Conservation (phyloP, 2,797 vertebrate genomes). For the Chrysocyon brachyurus region DNA sequence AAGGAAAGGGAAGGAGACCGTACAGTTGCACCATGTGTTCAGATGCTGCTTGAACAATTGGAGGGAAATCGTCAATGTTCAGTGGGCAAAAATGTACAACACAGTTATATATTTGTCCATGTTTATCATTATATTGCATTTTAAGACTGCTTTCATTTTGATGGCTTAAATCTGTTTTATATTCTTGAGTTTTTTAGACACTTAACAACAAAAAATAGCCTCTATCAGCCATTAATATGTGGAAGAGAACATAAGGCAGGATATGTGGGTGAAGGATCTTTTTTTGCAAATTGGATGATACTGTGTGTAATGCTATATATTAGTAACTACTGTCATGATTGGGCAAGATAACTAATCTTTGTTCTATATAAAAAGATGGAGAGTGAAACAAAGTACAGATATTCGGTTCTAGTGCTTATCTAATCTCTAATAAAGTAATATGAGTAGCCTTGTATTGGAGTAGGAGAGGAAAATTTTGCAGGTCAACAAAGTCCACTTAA, state of each 20-base stretch:
- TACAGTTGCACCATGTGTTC: constrained; percentile 13
- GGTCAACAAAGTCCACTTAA: constrained; percentile 56
- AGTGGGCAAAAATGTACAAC: constrained; percentile 30
- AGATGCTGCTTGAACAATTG: constrained; percentile 75
- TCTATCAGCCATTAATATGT: background rate
- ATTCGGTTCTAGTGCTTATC: constrained; percentile 17
- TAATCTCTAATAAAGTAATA: constrained; percentile 33
- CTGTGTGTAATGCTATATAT: background rate
- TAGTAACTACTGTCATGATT: background rate
- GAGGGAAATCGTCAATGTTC: constrained; percentile 1
- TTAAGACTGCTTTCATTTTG: constrained; percentile 56
- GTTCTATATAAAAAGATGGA: constrained; percentile 13
- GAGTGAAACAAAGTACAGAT: background rate
- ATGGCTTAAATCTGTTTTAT: constrained; percentile 52
- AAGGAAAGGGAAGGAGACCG: constrained; percentile 8
- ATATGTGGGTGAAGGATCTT: background rate
- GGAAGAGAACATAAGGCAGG: background rate
- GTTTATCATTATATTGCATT: constrained; percentile 52
- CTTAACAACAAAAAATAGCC: constrained; percentile 25
- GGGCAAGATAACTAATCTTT: constrained; percentile 32
- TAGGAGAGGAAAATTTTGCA: constrained; percentile 44
- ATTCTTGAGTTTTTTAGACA: constrained; percentile 62
- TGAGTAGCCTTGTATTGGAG: constrained; percentile 30
- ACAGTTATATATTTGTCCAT: background rate
- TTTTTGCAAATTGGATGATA: background rate